phyloP scores from a whole-genome alignment of 2,888 invertebrate genomes.

The Drosophila hamatofila region DNA sequence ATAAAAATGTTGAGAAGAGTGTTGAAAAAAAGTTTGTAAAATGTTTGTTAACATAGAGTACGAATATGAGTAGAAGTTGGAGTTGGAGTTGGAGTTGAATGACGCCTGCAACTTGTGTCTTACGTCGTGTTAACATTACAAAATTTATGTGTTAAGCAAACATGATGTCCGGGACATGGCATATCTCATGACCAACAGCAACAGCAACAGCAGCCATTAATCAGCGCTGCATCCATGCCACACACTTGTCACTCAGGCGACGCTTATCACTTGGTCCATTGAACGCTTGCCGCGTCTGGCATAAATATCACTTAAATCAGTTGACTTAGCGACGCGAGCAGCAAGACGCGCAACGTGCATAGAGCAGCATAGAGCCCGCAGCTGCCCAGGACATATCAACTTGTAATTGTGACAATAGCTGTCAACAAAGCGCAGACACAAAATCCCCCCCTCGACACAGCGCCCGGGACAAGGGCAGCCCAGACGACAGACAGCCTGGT shows the following conservation, averaged over 20 bases:
- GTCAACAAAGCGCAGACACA: slow-evolving; percentile 74
- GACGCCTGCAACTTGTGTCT: slow-evolving; percentile 72
- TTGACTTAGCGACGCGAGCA: slow-evolving; percentile 74
- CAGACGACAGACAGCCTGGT: slow-evolving; percentile 31
- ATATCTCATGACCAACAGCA: slow-evolving; percentile 50
- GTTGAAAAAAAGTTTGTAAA: slow-evolving; percentile 19
- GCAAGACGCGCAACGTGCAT: slow-evolving; percentile 18
- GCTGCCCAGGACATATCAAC: slow-evolving; percentile 77
- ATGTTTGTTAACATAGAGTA: slow-evolving; percentile 11
- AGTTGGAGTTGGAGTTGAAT: background rate
- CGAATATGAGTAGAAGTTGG: background rate
- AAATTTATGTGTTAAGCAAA: slow-evolving; percentile 77
- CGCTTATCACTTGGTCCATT: slow-evolving; percentile 77
- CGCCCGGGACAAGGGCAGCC: slow-evolving; percentile 39
- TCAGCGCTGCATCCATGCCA: slow-evolving; percentile 71
- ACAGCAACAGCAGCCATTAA: slow-evolving; percentile 72
- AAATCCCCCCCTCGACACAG: too few relatives aligned
- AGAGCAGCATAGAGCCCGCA: slow-evolving; percentile 44
- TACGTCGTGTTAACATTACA: slow-evolving; percentile 78
- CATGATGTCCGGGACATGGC: slow-evolving; percentile 17
- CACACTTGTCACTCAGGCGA: slow-evolving; percentile 79
- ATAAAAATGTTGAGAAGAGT: background rate
- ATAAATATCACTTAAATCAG: slow-evolving; percentile 84
- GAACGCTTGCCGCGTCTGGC: slow-evolving; percentile 73
- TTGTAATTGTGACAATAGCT: slow-evolving; percentile 84